A percentile compares a stretch with the other conserved stretches of the same genome.
Conservation (phyloP, 1,140 invertebrate species). For the Trissolcus basalis region DNA sequence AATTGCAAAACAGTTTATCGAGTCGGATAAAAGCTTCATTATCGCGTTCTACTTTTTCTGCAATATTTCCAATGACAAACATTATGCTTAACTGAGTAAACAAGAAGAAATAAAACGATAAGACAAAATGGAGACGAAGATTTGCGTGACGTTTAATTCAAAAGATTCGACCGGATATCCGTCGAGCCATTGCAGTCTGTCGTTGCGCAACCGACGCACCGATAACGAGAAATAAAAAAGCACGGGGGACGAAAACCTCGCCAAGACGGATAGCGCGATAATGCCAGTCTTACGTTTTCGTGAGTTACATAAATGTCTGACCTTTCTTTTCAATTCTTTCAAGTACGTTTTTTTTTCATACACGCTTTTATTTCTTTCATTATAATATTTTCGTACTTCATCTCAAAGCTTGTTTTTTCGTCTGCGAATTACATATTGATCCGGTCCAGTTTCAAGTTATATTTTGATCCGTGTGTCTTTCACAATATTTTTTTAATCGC, state of each 20-base stretch:
- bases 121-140: conserved; percentile 32
- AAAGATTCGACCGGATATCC: conserved; percentile 72
- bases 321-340: too few relatives aligned
- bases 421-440: too few relatives aligned
- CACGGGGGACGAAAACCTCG: conserved; percentile 25
- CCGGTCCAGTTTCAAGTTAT: too few relatives aligned
- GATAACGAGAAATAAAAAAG: conserved; percentile 54
- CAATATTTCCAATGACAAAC: conserved; percentile 26
- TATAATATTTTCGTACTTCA: too few relatives aligned
- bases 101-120: conserved; percentile 22
- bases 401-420: too few relatives aligned
- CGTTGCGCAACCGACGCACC: conserved; percentile 62
- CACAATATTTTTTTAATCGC: too few relatives aligned
- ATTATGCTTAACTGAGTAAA: conserved; percentile 25
- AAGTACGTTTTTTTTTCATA: too few relatives aligned
- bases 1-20: not conserved
- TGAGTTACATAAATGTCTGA: not conserved
- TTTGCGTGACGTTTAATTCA: conserved; percentile 45
- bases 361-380: too few relatives aligned
- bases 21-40: not conserved
- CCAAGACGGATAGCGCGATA: conserved; percentile 27
- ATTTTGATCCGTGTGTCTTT: too few relatives aligned
- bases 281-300: conserved; percentile 3
- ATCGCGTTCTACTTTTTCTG: conserved; percentile 2
- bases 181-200: conserved; percentile 64